These are phyloP conservation scores for Mythimna albipuncta DNA, from an alignment of 2,888 invertebrate species.

Conservation along the genomic window DNA sequence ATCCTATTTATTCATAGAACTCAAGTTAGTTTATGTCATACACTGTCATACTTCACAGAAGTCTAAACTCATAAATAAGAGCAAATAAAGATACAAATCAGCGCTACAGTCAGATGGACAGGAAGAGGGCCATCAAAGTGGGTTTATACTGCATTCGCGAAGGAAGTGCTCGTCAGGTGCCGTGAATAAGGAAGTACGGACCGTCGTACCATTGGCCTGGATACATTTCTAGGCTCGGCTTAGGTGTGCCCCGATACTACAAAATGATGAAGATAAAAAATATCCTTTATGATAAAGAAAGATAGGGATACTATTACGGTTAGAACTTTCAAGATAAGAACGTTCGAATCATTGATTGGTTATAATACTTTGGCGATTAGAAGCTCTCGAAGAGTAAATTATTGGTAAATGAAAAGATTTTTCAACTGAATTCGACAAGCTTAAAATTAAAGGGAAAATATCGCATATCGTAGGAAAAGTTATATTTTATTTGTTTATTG, in stretches of 20 bases:
- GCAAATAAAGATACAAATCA: slow-evolving; percentile 53
- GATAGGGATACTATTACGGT: background rate
- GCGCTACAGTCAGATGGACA: slow-evolving; percentile 44
- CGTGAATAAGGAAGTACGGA: slow-evolving; percentile 62
- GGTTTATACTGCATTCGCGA: slow-evolving; percentile 59
- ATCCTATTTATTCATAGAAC: slow-evolving; percentile 15
- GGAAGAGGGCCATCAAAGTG: slow-evolving; percentile 61
- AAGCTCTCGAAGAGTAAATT: background rate
- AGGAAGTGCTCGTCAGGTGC: slow-evolving; percentile 62
- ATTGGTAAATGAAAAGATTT: background rate
- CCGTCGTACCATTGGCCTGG: slow-evolving; percentile 57
- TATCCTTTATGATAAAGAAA: slow-evolving; percentile 9
- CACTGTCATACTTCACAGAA: slow-evolving; percentile 36
- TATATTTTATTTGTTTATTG: background rate
- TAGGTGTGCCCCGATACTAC: slow-evolving; percentile 39
- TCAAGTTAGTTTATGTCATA: slow-evolving; percentile 22
- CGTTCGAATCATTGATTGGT: background rate
- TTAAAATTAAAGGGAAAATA: background rate
- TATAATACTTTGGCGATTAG: background rate
- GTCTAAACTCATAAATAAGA: slow-evolving; percentile 35
- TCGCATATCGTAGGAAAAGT: background rate
- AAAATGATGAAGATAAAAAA: slow-evolving; percentile 30
- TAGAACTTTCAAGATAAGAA: slow-evolving; percentile 5
- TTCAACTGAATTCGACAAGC: background rate
- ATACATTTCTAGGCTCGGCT: slow-evolving; percentile 51